Evolutionary conservation across 2,888 invertebrate species (phyloP).

Genomic region (Hylaea fasciaria): DNA sequence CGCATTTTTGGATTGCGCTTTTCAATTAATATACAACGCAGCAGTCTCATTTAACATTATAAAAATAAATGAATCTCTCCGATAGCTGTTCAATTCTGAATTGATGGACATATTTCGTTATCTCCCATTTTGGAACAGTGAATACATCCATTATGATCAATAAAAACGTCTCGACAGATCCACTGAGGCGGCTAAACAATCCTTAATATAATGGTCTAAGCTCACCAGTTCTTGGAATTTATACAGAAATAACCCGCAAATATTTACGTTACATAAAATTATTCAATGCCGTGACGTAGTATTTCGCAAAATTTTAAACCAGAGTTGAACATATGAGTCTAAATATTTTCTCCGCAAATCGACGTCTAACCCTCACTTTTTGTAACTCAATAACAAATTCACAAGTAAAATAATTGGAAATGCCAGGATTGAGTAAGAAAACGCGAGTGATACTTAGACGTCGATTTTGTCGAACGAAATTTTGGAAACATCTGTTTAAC

Average conservation of each 20-base stretch:
- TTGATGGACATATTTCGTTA: slow-evolving; percentile 38
- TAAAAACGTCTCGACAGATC: slow-evolving; percentile 32
- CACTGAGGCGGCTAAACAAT: slow-evolving; percentile 27
- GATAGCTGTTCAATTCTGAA: slow-evolving; percentile 33
- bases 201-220: slow-evolving; percentile 15
- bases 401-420: no score
- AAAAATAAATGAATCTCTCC: slow-evolving; percentile 27
- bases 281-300: no score
- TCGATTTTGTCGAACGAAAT: no score
- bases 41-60: slow-evolving; percentile 21
- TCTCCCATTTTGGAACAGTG: slow-evolving; percentile 25
- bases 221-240: not conserved
- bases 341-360: no score
- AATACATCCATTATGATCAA: slow-evolving; percentile 32
- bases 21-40: slow-evolving; percentile 26
- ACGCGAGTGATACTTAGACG: no score
- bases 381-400: no score
- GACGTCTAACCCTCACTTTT: no score
- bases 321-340: no score
- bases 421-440: no score
- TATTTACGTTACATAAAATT: no score
- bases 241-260: not conserved
- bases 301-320: no score
- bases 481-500: no score
- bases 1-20: slow-evolving; percentile 4